A percentile compares a stretch with the other conserved stretches of the same genome.
Conservation (phyloP, 2,113 vertebrate species). For the Sinocyclocheilus anophthalmus region DNA sequence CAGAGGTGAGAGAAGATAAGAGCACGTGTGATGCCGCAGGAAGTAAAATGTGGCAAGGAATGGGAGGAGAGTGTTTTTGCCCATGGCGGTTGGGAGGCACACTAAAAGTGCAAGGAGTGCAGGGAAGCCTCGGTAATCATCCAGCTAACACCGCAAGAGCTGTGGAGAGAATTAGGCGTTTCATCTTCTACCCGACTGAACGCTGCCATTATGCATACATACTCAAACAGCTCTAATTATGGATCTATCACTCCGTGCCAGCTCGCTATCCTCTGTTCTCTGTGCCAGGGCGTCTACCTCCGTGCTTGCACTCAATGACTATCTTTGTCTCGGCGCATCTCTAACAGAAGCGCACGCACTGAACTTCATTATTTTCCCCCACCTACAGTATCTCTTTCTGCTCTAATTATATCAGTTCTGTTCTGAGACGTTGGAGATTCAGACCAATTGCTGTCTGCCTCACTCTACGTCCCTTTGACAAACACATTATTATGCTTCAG, state of each 20-base stretch:
- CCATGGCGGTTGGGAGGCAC: conserved; percentile 55
- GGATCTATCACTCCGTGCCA: conserved; percentile 56
- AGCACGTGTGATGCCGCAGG: conserved; percentile 14
- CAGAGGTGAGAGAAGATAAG: conserved; percentile 8
- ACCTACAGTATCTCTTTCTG: conserved; percentile 41
- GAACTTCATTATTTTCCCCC: conserved; percentile 19
- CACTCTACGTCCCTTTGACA: conserved; percentile 32
- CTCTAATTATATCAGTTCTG: conserved; percentile 36
- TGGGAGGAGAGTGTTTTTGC: conserved; percentile 57
- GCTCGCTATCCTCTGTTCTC: conserved; percentile 34
- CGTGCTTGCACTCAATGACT: conserved; percentile 56
- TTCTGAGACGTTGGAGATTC: background rate
- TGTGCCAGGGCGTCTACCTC: conserved; percentile 43
- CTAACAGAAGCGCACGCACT: background rate
- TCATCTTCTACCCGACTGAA: conserved; percentile 44
- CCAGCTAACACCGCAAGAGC: conserved; percentile 45
- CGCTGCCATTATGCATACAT: conserved; percentile 35
- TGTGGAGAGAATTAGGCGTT: conserved; percentile 36
- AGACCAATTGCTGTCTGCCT: conserved; percentile 34
- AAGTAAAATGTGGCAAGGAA: conserved; percentile 9
- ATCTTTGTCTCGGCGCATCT: conserved; percentile 24
- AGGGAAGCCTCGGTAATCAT: conserved; percentile 63
- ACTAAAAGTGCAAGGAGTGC: background rate
- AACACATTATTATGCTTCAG: conserved; percentile 22
- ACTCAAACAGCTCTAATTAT: conserved; percentile 68